Evolutionary conservation across 2,113 vertebrate genomes (phyloP).

Genomic region (Bubo blakistoni): DNA sequence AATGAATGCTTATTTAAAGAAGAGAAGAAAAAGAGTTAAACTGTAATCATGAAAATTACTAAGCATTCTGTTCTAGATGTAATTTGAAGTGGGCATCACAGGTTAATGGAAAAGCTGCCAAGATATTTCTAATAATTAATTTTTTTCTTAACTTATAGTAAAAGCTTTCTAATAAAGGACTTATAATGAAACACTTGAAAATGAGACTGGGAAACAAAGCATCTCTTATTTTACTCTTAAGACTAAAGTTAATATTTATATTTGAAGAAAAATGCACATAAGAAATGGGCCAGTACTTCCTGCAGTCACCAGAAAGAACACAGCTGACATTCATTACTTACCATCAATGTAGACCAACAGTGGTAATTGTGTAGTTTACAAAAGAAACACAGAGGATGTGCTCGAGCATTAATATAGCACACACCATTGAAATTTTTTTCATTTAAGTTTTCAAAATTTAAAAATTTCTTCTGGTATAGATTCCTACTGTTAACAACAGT

Average conservation of each 20-base stretch:
- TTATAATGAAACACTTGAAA: background rate
- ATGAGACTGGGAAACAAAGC: background rate
- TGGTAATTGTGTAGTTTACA: background rate
- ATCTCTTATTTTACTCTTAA: background rate
- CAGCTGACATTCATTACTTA: background rate
- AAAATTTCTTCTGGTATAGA: background rate
- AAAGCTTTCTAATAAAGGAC: background rate
- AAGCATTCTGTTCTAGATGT: background rate
- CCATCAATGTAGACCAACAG: background rate
- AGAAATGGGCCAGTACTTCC: background rate
- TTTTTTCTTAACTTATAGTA: background rate
- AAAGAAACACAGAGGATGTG: background rate
- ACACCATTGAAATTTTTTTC: background rate
- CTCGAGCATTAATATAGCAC: background rate
- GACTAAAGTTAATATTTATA: background rate
- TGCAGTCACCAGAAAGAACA: background rate
- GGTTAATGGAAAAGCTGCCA: conserved; percentile 5
- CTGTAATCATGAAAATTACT: background rate
- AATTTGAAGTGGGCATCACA: background rate
- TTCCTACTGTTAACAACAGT: background rate
- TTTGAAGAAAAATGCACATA: background rate
- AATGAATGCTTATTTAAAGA: background rate
- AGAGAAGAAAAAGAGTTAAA: background rate
- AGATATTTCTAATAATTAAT: background rate
- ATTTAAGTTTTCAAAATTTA: background rate